Conservation (phyloP, 64 coral and sea anemone species). For the Hydrozoanthus tunicans region DNA sequence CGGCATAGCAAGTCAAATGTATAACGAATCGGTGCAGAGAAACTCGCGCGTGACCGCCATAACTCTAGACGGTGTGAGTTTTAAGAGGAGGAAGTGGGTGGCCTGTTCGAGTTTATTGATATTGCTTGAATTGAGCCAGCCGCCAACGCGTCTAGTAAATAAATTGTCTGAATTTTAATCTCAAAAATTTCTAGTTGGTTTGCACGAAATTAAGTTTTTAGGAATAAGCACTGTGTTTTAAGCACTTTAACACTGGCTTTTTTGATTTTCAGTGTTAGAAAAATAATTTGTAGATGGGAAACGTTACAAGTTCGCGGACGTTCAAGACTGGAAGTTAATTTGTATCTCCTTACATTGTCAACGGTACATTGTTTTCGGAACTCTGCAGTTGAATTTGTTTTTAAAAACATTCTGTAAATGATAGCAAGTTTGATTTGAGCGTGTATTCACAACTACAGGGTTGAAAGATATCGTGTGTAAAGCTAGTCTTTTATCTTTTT, state of each 20-base stretch:
- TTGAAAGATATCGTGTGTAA: not conserved
- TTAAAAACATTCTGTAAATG: too few relatives aligned
- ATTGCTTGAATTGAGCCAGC: not conserved
- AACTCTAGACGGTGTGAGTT: not conserved
- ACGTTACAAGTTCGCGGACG: too few relatives aligned
- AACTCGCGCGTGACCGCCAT: not conserved
- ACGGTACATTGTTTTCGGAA: too few relatives aligned
- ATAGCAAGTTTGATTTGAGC: too few relatives aligned
- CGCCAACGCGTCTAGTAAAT: constrained; percentile 15
- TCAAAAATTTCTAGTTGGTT: not conserved
- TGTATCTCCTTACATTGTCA: too few relatives aligned
- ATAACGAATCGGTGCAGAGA: not conserved
- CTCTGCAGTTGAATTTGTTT: too few relatives aligned
- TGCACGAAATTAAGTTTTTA: constrained; percentile 5
- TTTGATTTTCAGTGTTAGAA: not conserved
- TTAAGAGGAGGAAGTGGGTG: constrained; percentile 4
- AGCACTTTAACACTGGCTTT: not conserved
- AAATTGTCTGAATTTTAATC: not conserved
- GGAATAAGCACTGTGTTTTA: not conserved
- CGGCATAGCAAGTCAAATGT: not conserved
- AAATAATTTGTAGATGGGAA: not conserved
- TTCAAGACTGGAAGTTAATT: too few relatives aligned
- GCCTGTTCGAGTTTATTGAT: constrained; percentile 11
- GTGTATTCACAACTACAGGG: too few relatives aligned
- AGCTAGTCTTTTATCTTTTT: not conserved